phyloP scores from a whole-genome alignment of 2,888 invertebrate genomes.

The Meiosimyza decipiens region DNA sequence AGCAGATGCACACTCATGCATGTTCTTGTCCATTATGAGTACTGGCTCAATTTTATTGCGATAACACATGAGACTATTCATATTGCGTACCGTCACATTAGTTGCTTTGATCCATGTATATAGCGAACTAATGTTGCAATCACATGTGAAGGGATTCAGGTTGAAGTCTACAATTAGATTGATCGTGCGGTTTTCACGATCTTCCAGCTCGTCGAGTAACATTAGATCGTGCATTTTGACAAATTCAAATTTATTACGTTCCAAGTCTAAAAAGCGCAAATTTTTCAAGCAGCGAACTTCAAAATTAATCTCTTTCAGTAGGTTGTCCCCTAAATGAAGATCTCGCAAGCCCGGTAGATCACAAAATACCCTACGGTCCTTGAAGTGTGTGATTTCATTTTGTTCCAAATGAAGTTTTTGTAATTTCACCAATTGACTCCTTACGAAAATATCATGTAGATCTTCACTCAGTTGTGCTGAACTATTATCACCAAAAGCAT shows the following conservation, averaged over 20 bases:
- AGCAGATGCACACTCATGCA: constrained; percentile 58
- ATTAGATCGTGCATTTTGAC: constrained; percentile 71
- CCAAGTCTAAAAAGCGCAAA: constrained; percentile 76
- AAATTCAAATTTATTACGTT: constrained; percentile 73
- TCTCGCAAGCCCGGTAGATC: constrained; percentile 75
- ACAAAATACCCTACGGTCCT: constrained; percentile 76
- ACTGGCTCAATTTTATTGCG: constrained; percentile 57
- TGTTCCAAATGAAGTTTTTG: constrained; percentile 80
- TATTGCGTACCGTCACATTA: constrained; percentile 71
- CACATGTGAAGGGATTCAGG: constrained; percentile 78
- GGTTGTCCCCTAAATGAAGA: constrained; percentile 77
- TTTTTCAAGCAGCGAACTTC: constrained; percentile 75
- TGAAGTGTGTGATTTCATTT: constrained; percentile 77
- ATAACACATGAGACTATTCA: constrained; percentile 70
- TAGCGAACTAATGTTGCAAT: constrained; percentile 72
- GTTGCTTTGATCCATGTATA: constrained; percentile 74
- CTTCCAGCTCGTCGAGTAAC: constrained; percentile 70
- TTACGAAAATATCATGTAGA: constrained; percentile 78
- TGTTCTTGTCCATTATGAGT: constrained; percentile 58
- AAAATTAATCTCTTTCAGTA: constrained; percentile 73
- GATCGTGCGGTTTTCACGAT: constrained; percentile 60
- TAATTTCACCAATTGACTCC: constrained; percentile 74
- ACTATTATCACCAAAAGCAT: constrained; percentile 77
- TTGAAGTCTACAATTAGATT: constrained; percentile 73
- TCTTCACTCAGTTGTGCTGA: constrained; percentile 73